Evolutionary conservation across 2,888 invertebrate genomes (phyloP).

Genomic region (Troides oblongomaculatus): DNA sequence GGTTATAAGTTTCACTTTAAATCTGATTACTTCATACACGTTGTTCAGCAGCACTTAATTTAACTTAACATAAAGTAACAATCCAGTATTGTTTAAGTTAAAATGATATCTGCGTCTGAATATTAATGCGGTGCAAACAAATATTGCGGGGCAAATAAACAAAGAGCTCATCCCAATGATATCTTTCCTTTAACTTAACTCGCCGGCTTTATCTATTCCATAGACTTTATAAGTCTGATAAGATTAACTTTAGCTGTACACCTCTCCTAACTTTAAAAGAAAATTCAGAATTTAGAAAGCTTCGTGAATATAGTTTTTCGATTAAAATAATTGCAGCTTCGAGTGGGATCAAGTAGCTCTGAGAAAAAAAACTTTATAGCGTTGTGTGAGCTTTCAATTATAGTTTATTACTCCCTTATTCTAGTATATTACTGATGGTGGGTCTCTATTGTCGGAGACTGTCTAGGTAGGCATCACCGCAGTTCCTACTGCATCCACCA

Average conservation of each 20-base stretch:
- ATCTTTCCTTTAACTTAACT: slow-evolving; percentile 43
- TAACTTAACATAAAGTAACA: slow-evolving; percentile 9
- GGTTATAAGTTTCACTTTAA: neutral
- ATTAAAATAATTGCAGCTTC: slow-evolving; percentile 22
- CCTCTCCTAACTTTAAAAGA: slow-evolving; percentile 19
- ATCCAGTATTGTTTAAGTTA: slow-evolving; percentile 1
- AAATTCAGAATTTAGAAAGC: slow-evolving; percentile 17
- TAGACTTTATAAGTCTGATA: slow-evolving; percentile 45
- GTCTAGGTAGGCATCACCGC: no score
- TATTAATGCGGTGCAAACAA: slow-evolving; percentile 9
- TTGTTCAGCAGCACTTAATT: slow-evolving; percentile 10
- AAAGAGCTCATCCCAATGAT: slow-evolving; percentile 34
- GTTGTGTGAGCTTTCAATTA: slow-evolving; percentile 5
- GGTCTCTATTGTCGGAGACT: no score
- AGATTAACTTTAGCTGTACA: slow-evolving; percentile 38
- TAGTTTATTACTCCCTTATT: neutral
- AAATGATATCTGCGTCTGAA: slow-evolving; percentile 7
- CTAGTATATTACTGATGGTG: neutral
- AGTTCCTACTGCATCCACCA: no score
- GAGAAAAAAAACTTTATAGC: slow-evolving; percentile 9
- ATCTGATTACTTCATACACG: neutral
- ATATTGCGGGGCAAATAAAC: slow-evolving; percentile 7
- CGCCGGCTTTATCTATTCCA: slow-evolving; percentile 47
- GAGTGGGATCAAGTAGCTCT: slow-evolving; percentile 18
- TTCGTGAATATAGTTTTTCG: slow-evolving; percentile 17